These are phyloP conservation scores for Xiphorhynchus erythropygius DNA, from an alignment of 2,797 vertebrate genomes.

Conservation along the genomic window DNA sequence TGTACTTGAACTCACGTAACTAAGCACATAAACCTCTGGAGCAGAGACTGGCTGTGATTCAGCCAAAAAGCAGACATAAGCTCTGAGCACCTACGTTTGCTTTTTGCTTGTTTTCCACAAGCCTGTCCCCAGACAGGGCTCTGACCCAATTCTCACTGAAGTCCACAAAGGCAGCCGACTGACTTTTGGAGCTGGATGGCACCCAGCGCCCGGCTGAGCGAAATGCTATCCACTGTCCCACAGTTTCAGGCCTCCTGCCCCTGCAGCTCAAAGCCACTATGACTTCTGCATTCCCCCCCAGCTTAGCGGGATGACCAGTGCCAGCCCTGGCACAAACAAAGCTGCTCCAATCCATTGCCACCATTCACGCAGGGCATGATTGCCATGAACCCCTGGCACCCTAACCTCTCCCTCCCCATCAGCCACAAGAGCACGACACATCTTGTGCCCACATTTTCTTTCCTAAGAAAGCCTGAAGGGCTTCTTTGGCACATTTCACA, in stretches of 20 bases:
- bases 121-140: background rate
- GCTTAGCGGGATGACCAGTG: background rate
- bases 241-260: constrained; percentile 16
- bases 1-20: fast-evolving
- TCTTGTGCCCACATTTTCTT: constrained; percentile 57
- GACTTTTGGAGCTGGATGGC: background rate
- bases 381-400: background rate
- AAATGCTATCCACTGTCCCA: background rate
- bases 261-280: background rate
- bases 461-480: constrained; percentile 39
- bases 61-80: background rate
- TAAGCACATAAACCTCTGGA: background rate
- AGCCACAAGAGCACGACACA: background rate
- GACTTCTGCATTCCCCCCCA: constrained; percentile 1
- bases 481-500: constrained; percentile 6
- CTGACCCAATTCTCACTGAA: constrained; percentile 19
- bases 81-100: background rate
- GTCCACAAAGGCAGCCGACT: background rate
- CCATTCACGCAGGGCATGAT: background rate
- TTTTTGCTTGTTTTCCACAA: constrained; percentile 7
- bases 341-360: background rate
- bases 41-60: background rate
- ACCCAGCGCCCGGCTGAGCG: background rate
- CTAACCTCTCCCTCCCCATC: background rate
- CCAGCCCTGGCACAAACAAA: constrained; percentile 5